Evolutionary conservation across 2,888 invertebrate species (phyloP).

Genomic region (Brachyptera risi): DNA sequence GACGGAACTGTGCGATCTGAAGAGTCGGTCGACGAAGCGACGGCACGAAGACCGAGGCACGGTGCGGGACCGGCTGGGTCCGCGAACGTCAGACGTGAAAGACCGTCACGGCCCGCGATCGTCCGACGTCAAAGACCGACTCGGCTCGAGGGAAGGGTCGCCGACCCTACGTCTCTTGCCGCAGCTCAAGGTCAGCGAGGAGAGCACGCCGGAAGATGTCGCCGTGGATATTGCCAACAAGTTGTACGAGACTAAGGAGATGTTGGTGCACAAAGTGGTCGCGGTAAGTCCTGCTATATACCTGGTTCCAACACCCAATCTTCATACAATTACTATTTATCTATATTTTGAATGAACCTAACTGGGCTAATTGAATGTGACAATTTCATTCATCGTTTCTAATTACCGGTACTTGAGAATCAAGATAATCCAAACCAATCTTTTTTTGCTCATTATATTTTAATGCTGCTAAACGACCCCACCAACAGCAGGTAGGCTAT

Average conservation of each 20-base stretch:
- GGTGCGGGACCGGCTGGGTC: conserved; percentile 48
- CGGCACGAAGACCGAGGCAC: conserved; percentile 56
- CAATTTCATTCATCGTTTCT: not conserved
- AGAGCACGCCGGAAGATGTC: conserved; percentile 55
- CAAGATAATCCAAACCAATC: too few relatives aligned
- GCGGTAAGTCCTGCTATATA: not conserved
- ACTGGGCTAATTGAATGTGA: too few relatives aligned
- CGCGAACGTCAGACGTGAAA: conserved; percentile 49
- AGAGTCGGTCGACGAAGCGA: too few relatives aligned
- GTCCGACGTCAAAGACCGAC: not conserved
- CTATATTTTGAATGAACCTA: not conserved
- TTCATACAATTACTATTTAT: too few relatives aligned
- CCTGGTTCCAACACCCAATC: too few relatives aligned
- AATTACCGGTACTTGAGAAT: too few relatives aligned
- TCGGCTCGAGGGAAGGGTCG: conserved; percentile 41
- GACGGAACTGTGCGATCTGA: too few relatives aligned
- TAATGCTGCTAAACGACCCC: too few relatives aligned
- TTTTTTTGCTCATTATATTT: not conserved
- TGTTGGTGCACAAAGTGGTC: conserved; percentile 60
- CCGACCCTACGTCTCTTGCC: conserved; percentile 55
- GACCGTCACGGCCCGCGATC: conserved; percentile 21
- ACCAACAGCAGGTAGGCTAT: too few relatives aligned
- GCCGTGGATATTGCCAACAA: conserved; percentile 70
- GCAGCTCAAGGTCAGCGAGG: conserved; percentile 52
- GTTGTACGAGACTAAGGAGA: conserved; percentile 67